A percentile compares a stretch with the other conserved stretches of the same genome.
Evolutionary conservation across 2,797 vertebrate species (phyloP).

Genomic region (Microctenopoma stevenorrisi): DNA sequence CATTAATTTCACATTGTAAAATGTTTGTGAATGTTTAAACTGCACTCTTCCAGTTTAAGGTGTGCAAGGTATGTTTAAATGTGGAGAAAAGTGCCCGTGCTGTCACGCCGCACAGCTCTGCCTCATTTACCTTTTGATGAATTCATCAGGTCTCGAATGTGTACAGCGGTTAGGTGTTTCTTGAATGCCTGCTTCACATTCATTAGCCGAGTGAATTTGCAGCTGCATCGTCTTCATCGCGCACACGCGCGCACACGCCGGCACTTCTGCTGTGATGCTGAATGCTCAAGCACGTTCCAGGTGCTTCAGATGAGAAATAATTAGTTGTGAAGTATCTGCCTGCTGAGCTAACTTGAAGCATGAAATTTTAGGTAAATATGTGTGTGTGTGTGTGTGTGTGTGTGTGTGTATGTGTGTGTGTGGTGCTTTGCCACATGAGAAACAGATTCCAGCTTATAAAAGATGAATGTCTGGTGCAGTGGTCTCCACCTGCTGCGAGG

Average conservation of each 20-base stretch:
- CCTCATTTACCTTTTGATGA: slow-evolving; percentile 76
- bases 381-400: slow-evolving; percentile 13
- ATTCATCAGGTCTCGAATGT: slow-evolving; percentile 71
- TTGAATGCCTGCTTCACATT: slow-evolving; percentile 66
- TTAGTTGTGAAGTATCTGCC: slow-evolving; percentile 60
- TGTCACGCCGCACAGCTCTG: slow-evolving; percentile 49
- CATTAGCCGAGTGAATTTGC: slow-evolving; percentile 61
- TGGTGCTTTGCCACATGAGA: slow-evolving; percentile 24
- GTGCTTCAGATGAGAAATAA: slow-evolving; percentile 63
- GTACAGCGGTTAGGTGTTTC: slow-evolving; percentile 63
- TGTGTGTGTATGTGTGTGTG: slow-evolving; percentile 9
- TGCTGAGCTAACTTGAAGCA: slow-evolving; percentile 49
- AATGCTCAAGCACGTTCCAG: slow-evolving; percentile 31
- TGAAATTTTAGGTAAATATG: slow-evolving; percentile 63
- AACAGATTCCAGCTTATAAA: slow-evolving; percentile 53
- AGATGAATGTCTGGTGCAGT: slow-evolving; percentile 53
- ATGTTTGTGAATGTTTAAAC: slow-evolving; percentile 3
- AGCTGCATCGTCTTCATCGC: slow-evolving; percentile 37
- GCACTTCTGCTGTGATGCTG: slow-evolving; percentile 22
- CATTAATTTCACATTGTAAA: no score
- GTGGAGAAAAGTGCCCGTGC: slow-evolving; percentile 39
- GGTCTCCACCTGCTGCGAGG: slow-evolving; percentile 55
- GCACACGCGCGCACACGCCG: background rate
- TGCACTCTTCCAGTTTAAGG: slow-evolving; percentile 7
- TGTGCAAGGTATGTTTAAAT: slow-evolving; percentile 41